These are phyloP conservation scores for Chrysotoxum bicinctum DNA, from an alignment of 2,888 invertebrate genomes.

Conservation along the genomic window DNA sequence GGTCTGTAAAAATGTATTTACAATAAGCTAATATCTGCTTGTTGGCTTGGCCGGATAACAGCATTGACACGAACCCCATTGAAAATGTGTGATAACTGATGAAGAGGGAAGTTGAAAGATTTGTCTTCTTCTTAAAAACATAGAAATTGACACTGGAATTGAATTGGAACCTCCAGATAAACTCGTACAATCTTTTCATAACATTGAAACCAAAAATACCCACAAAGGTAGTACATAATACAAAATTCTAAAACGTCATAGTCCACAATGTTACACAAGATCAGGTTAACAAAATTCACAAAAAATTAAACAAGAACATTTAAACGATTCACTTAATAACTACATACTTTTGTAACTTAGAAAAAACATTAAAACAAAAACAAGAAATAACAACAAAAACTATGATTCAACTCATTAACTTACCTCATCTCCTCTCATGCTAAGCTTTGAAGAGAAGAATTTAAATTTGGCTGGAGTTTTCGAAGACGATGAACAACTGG, in stretches of 20 bases:
- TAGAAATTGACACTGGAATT: no score
- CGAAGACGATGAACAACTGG: conserved; percentile 80
- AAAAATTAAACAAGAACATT: not conserved
- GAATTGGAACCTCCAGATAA: no score
- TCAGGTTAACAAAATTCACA: conserved; percentile 4
- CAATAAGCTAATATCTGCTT: no score
- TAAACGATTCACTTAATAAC: not conserved
- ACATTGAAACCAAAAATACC: not conserved
- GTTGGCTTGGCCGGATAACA: no score
- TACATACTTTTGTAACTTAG: not conserved
- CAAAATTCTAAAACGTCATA: not conserved
- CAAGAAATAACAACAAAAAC: not conserved
- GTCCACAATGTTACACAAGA: conserved; percentile 36
- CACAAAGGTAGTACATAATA: not conserved
- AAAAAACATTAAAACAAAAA: not conserved
- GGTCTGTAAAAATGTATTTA: no score
- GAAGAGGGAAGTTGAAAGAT: no score
- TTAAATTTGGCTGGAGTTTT: conserved; percentile 86
- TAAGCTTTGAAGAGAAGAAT: conserved; percentile 83
- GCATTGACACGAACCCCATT: no score
- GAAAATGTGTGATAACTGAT: no score
- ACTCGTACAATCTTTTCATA: no score
- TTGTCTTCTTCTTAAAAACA: no score
- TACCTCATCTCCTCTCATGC: conserved; percentile 81
- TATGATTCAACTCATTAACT: not conserved